Conservation (phyloP, 2,113 vertebrate genomes). For the Chrysemys picta region DNA sequence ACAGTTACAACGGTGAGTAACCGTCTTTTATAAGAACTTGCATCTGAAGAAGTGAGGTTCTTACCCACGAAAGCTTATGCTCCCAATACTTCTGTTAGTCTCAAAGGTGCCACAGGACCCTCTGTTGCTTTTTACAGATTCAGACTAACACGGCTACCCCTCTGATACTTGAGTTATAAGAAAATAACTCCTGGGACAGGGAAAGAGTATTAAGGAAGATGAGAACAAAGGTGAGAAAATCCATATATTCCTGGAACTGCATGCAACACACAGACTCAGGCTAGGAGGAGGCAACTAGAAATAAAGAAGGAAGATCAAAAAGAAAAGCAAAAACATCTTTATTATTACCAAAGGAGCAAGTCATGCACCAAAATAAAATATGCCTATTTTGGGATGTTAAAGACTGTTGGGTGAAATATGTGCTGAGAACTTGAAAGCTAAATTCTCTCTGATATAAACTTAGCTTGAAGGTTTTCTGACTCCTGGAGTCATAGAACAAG, state of each 20-base stretch:
- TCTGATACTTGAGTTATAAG: too few species aligned
- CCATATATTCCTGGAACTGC: background rate
- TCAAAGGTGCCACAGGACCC: too few species aligned
- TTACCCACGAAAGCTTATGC: too few species aligned
- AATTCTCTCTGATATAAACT: slow-evolving; percentile 6
- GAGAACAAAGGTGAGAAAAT: background rate
- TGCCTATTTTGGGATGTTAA: background rate
- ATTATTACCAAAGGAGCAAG: background rate
- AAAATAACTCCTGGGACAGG: background rate
- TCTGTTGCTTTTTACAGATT: too few species aligned
- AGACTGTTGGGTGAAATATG: background rate
- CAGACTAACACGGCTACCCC: too few species aligned
- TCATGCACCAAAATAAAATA: slow-evolving; percentile 2
- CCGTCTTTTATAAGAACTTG: too few species aligned
- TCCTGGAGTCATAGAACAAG: background rate
- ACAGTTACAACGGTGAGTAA: too few species aligned
- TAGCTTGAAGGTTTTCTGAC: background rate
- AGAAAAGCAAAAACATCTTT: background rate
- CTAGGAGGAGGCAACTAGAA: background rate
- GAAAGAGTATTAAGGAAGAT: background rate
- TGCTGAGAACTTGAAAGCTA: background rate
- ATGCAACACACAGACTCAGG: background rate
- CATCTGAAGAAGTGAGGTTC: too few species aligned
- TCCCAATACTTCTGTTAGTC: too few species aligned
- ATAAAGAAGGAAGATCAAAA: background rate